Base-by-base conservation (phyloP, 2,797 vertebrate species). In the Novumbra hubbsi region DNA sequence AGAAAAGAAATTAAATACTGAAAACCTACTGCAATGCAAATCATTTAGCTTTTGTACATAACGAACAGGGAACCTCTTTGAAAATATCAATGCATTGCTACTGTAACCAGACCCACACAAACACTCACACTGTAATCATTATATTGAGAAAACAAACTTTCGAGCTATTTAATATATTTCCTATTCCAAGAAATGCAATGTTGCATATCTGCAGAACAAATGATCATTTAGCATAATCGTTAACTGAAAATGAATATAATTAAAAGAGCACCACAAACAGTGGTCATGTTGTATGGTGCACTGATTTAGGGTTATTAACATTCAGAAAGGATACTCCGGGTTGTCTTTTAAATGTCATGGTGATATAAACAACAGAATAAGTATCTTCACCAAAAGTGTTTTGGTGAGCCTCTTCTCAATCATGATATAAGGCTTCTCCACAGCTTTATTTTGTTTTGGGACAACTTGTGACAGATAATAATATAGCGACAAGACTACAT, bases 261-360 rank as follows among this genome's bases (percentile, higher is more conserved):
- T 85, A 80, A 88, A 92, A 91, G 90, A 92, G 89, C 92, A 90
- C 78, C 78, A 88, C 78, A 77, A 50, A 75, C 72, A 80, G 76
- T 78, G 80, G 85, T 80, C 82, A 81, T 82, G 81, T 78, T 65
- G 62, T 55, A 62, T 62, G 28, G 19, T 21, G 34, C 24, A 21
- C 11, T 28, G 24, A 83, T 86, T 89, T 73, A 38, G 32, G 6
- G 63, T 75, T 72, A 68, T 83, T 87, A 90, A 84, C 85, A 90
- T 90, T 85, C 75, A 85, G 81, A 86, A 84, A 84, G 82, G 77
- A 88, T 77, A 80, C 80, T 78, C 75, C 71, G 73, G 73, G 74
- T 84, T 87, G 78, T 81, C 85, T 80, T 85, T 88, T 81, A 93
- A 93, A 93, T 94, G 93, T 86, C 91, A 93, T 71, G 55, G 77